Evolutionary conservation across 2,113 vertebrate genomes (phyloP), one percentile per base, ranked within the genome.

Genomic region (Pelecanoides urinatrix): DNA sequence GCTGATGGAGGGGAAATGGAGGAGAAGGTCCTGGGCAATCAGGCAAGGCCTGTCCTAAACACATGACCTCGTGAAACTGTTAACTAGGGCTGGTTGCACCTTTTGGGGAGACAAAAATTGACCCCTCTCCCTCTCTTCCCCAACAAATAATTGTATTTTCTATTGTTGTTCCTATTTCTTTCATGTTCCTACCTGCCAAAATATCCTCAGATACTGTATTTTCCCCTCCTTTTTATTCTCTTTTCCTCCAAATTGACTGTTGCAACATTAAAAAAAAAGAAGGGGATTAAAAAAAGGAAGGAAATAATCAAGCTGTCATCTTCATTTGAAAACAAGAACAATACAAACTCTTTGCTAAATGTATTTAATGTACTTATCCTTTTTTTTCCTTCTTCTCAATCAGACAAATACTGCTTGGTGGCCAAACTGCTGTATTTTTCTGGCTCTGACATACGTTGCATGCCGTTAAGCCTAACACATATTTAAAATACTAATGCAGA

Each of bases 401-500:
- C 66, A 86, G 70, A 59, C 52, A 68, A 86, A 72, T 70, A 70
- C 53, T 73, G 20, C 74, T 91, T 34, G 26, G 58, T 70, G 62
- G 26, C 58, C 50, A 67, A 82, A 15, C 20, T 89, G 62, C 62
- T 78, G n/a, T 22, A 8, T 77, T 70, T 81, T 73, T 38, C 73
- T 95, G 86, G 6, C 76, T 92, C 67, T 82, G 91, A 25, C 56
- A 83, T 44, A 72, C 2, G 0, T 19, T 85, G 74, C 32, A 23
- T 8, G 6, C 44, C 0, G 1, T 55, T 84, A 86, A 82, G 50
- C 66, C 66, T 67, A 95, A 94, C 88, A 75, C 66, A 76, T 88
- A 94, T 95, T 95, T 95, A 95, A 95, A 92, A 88, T 90, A 92
- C 91, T 94, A 95, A 81, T 96, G 94, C 89, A 95, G 85, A 67